phyloP scores from a whole-genome alignment of 2,113 vertebrate genomes.

The Telmatochromis sp. region DNA sequence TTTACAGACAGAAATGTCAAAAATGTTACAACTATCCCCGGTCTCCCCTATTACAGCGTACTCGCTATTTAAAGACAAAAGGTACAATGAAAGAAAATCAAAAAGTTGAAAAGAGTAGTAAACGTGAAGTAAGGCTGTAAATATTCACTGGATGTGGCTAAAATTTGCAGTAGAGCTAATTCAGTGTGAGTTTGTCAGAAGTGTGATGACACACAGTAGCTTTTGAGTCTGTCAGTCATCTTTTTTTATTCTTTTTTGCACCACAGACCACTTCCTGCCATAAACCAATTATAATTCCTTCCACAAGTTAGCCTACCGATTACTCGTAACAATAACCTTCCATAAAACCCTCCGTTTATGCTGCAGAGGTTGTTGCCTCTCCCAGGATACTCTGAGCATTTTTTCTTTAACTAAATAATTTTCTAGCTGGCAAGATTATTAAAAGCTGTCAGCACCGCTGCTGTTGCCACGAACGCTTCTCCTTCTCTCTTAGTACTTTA shows the following conservation, averaged over 20 bases:
- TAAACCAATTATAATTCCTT: neutral
- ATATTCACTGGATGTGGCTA: neutral
- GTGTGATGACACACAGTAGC: neutral
- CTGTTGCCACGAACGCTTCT: rapidly evolving
- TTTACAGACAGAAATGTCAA: no score
- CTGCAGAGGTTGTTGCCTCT: neutral
- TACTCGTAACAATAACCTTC: neutral
- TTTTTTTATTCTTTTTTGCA: neutral
- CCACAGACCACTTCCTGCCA: neutral
- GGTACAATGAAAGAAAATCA: neutral
- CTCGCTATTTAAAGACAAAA: neutral
- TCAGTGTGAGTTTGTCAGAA: neutral
- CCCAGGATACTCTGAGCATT: neutral
- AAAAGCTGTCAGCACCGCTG: conserved; percentile 1
- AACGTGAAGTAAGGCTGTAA: neutral
- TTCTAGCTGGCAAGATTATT: neutral
- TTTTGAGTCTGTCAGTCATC: neutral
- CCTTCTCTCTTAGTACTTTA: neutral
- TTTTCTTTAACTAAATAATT: neutral
- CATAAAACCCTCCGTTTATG: neutral
- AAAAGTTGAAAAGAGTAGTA: neutral
- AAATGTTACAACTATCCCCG: no score
- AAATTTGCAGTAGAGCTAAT: neutral
- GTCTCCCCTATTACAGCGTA: rapidly evolving
- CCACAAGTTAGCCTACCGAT: neutral